These are phyloP conservation scores for Enteromius fasciolatus DNA, from an alignment of 2,797 vertebrate genomes.

Conservation along the genomic window DNA sequence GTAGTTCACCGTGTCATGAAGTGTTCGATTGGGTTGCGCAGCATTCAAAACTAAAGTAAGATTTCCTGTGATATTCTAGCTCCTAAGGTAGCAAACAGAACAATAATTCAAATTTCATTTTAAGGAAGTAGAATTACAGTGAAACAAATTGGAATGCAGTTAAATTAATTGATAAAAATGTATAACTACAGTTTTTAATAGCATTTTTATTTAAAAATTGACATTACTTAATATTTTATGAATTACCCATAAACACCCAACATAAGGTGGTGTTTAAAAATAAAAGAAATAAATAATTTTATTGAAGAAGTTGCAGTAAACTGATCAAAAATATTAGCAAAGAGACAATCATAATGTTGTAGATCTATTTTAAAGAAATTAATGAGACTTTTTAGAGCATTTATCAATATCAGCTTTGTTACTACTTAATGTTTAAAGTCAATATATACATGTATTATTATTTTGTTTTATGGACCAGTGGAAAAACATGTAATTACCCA, in stretches of 20 bases:
- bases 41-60: background rate
- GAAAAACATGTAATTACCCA: background rate
- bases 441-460: no score
- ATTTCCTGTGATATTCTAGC: background rate
- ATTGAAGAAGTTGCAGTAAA: background rate
- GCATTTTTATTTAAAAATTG: background rate
- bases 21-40: background rate
- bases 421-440: no score
- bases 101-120: background rate
- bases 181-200: background rate
- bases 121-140: background rate
- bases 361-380: background rate
- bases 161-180: background rate
- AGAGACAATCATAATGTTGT: background rate
- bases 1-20: background rate
- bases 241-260: background rate
- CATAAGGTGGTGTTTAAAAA: background rate
- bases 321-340: background rate
- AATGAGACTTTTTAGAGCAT: no score
- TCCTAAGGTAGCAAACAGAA: background rate
- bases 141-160: background rate
- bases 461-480: no score
- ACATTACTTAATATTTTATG: background rate
- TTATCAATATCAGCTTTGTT: no score
- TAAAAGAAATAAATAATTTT: background rate